These are phyloP conservation scores for Argyrosomus regius DNA, from an alignment of 2,797 vertebrate genomes.

Conservation along the genomic window DNA sequence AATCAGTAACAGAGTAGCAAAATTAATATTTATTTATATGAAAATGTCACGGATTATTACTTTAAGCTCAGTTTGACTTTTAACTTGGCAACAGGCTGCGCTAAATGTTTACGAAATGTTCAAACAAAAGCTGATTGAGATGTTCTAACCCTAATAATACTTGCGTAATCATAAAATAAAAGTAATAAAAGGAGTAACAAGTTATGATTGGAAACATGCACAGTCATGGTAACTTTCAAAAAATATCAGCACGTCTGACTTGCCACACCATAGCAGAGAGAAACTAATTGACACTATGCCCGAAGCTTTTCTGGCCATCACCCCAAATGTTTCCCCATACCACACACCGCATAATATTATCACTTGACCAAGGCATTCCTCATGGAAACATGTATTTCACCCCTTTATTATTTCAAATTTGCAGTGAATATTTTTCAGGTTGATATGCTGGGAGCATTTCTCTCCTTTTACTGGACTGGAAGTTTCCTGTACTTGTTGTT, in stretches of 20 bases:
- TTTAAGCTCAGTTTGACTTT: constrained; percentile 49
- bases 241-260: constrained; percentile 50
- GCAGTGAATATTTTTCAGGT: constrained; percentile 66
- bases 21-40: constrained; percentile 51
- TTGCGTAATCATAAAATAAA: constrained; percentile 50
- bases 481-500: constrained; percentile 68
- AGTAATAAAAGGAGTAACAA: constrained; percentile 29
- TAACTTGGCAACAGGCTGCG: constrained; percentile 32
- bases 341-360: constrained; percentile 74
- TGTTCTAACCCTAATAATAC: constrained; percentile 52
- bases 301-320: constrained; percentile 52
- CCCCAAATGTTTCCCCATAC: constrained; percentile 46
- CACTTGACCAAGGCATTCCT: constrained; percentile 60
- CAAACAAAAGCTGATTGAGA: constrained; percentile 64
- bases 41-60: constrained; percentile 63
- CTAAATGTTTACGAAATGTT: constrained; percentile 56
- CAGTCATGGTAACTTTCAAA: constrained; percentile 38
- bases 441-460: constrained; percentile 58
- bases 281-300: constrained; percentile 58
- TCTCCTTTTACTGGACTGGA: constrained; percentile 35
- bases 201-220: constrained; percentile 60
- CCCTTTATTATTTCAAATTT: constrained; percentile 71
- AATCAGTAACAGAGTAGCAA: constrained; percentile 49
- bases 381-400: constrained; percentile 69
- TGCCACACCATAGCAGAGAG: constrained; percentile 42